Conservation (phyloP, 2,113 vertebrate genomes). For the Speoplatyrhinus poulsoni region DNA sequence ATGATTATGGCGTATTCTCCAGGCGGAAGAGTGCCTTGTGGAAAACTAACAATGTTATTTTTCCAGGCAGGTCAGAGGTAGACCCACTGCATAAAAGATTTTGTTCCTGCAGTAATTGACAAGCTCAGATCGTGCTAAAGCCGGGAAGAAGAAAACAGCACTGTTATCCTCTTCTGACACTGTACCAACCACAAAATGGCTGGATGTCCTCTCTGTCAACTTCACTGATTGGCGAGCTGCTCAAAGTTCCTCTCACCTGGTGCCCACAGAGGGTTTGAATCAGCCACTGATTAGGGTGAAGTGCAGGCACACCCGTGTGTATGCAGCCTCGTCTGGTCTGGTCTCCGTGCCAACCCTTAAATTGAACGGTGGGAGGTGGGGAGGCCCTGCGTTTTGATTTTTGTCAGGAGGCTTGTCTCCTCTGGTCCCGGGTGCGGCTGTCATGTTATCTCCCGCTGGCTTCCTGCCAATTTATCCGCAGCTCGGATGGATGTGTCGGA, state of each 20-base stretch:
- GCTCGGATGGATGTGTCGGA: not conserved
- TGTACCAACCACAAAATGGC: conserved; percentile 45
- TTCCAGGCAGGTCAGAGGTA: too few relatives aligned
- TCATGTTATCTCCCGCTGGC: conserved; percentile 33
- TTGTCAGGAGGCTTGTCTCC: conserved; percentile 18
- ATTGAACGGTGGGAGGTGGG: conserved; percentile 53
- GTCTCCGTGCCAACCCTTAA: conserved; percentile 49
- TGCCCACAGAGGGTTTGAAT: conserved; percentile 59
- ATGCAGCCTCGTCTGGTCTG: conserved; percentile 41
- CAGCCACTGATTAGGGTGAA: conserved; percentile 67
- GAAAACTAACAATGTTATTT: too few relatives aligned
- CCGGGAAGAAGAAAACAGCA: conserved; percentile 36
- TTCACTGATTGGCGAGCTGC: conserved; percentile 60
- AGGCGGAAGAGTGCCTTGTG: too few relatives aligned
- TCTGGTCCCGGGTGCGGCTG: conserved; percentile 14
- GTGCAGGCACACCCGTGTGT: conserved; percentile 57
- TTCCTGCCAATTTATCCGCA: conserved; percentile 35
- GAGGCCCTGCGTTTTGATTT: conserved; percentile 46
- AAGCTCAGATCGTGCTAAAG: too few relatives aligned
- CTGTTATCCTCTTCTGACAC: conserved; percentile 60
- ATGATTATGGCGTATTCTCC: too few relatives aligned
- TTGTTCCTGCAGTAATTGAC: too few relatives aligned
- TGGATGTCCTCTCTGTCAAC: conserved; percentile 52
- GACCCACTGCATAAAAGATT: too few relatives aligned
- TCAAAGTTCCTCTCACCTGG: conserved; percentile 53